Conservation (phyloP, 2,113 vertebrate genomes). For the Candoia aspera region DNA sequence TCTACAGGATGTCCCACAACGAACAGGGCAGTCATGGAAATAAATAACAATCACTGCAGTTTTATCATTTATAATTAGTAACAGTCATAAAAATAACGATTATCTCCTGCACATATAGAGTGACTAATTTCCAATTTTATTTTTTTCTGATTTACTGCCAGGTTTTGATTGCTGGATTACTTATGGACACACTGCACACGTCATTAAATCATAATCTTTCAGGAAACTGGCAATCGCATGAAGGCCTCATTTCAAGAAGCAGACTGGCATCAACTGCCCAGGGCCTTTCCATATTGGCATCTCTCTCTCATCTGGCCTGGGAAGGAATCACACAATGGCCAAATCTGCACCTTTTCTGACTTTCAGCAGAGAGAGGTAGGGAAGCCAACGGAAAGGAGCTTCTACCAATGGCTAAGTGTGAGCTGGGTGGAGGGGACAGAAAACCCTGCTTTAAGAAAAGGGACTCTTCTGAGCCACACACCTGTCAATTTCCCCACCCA, state of each 20-base stretch:
- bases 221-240: not conserved
- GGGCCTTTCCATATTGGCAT: not conserved
- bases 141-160: not conserved
- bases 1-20: not conserved
- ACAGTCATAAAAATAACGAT: not conserved
- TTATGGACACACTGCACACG: not conserved
- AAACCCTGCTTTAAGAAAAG: too few relatives aligned
- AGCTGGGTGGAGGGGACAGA: not conserved
- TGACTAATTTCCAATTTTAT: not conserved
- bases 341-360: fast-evolving
- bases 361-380: not conserved
- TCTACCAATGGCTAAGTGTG: too few relatives aligned
- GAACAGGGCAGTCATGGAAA: not conserved
- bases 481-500: too few relatives aligned
- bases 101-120: not conserved
- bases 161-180: not conserved
- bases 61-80: not conserved
- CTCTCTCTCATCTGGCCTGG: not conserved
- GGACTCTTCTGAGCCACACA: not conserved
- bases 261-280: not conserved
- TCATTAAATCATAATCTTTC: not conserved
- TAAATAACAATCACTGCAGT: not conserved
- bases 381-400: not conserved
- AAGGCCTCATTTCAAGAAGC: not conserved
- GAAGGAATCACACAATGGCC: too few relatives aligned